Evolutionary conservation across 37 sponge, comb jelly and placozoan genomes (phyloP).

Genomic region (Diacarnus erythraeanus): DNA sequence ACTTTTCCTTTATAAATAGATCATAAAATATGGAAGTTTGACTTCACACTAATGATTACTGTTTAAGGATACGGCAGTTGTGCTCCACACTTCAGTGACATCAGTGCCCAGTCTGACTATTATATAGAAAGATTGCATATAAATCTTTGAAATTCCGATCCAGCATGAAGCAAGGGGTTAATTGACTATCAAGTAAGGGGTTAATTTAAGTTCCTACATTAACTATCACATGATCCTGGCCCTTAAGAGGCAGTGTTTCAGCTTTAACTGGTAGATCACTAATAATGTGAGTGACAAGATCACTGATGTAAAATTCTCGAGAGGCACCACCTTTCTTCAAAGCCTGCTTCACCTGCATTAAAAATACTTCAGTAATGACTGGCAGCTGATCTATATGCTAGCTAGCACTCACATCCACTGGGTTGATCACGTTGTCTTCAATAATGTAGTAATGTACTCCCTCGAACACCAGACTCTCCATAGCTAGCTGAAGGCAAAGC

Average conservation of each 20-base stretch:
- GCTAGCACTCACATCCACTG: conserved; percentile 17
- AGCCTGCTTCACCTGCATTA: conserved; percentile 51
- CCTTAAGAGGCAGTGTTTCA: neutral
- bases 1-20: no score
- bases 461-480: conserved; percentile 14
- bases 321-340: conserved; percentile 70
- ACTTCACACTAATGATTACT: neutral
- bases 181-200: neutral
- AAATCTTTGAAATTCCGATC: no score
- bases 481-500: no score
- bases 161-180: neutral
- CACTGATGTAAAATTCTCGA: conserved; percentile 73
- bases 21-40: no score
- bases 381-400: neutral
- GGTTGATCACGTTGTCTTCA: conserved; percentile 11
- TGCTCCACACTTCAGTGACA: conserved; percentile 66
- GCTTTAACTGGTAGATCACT: conserved; percentile 31
- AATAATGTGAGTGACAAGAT: conserved; percentile 78
- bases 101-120: conserved; percentile 69
- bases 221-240: neutral
- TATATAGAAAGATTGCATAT: neutral
- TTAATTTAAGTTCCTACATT: neutral
- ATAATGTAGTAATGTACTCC: conserved; percentile 36
- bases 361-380: neutral
- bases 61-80: conserved; percentile 66